Evolutionary conservation across 2,797 vertebrate species (phyloP).

Genomic region (Darevskia nairensis): DNA sequence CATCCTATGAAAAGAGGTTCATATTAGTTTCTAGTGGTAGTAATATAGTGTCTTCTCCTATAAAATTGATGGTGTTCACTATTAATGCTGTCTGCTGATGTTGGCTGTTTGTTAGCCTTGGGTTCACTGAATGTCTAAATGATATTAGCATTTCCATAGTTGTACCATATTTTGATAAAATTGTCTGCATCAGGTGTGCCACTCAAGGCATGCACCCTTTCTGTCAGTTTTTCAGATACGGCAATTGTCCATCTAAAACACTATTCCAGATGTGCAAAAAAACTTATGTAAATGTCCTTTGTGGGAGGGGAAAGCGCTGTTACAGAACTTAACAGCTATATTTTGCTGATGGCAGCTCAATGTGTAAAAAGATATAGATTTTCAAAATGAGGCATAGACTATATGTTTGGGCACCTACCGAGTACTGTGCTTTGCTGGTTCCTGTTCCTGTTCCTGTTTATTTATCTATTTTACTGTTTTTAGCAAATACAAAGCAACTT

Average conservation of each 20-base stretch:
- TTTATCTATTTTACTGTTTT: not conserved
- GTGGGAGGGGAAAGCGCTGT: too few species aligned
- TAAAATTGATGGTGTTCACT: not conserved
- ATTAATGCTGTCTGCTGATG: not conserved
- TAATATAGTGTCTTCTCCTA: not conserved
- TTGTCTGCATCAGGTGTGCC: not conserved
- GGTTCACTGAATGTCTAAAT: not conserved
- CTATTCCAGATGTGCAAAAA: not conserved
- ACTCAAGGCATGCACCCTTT: not conserved
- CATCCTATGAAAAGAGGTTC: not conserved
- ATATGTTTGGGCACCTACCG: too few species aligned
- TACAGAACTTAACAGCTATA: not conserved
- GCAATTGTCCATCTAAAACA: not conserved
- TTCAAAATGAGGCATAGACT: not conserved
- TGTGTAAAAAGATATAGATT: not conserved
- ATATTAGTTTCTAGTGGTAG: not conserved
- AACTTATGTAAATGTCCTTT: not conserved
- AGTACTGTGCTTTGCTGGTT: too few species aligned
- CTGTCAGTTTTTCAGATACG: not conserved
- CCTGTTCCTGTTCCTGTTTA: too few species aligned
- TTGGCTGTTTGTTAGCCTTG: not conserved
- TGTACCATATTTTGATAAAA: not conserved
- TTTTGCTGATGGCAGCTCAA: not conserved
- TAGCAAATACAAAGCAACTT: constrained; percentile 98
- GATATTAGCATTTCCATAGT: not conserved